Evolutionary conservation across 1,140 invertebrate species (phyloP).

Genomic region (Trypoxylus dichotomus): DNA sequence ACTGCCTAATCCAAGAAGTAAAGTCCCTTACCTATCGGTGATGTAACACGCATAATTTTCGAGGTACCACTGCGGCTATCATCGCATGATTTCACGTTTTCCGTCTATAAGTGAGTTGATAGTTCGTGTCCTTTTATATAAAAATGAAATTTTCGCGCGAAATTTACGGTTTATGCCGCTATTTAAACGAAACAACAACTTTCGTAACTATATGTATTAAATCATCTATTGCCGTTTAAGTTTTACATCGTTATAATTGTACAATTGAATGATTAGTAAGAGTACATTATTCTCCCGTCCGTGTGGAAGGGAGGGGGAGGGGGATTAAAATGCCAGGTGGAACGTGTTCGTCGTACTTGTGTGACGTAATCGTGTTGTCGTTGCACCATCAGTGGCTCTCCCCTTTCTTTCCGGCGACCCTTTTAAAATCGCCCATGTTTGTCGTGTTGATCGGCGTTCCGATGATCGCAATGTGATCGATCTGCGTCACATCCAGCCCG

Average conservation of each 20-base stretch:
- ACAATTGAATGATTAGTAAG: neutral
- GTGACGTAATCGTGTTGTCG: too few species aligned
- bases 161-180: too few species aligned
- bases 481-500: constrained; percentile 83
- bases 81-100: too few species aligned
- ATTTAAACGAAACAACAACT: neutral
- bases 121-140: too few species aligned
- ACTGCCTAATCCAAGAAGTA: too few species aligned
- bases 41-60: too few species aligned
- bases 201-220: neutral
- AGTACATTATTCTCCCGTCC: neutral
- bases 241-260: neutral
- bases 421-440: constrained; percentile 94
- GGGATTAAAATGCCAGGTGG: too few species aligned
- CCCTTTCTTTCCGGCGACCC: constrained; percentile 90
- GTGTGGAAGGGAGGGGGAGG: too few species aligned
- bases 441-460: constrained; percentile 89
- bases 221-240: neutral
- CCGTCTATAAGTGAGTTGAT: too few species aligned
- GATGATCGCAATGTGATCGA: constrained; percentile 82
- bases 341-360: too few species aligned
- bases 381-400: constrained; percentile 85
- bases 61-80: too few species aligned
- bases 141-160: neutral
- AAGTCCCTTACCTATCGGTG: too few species aligned